Evolutionary conservation across 2,888 invertebrate genomes (phyloP).

Genomic region (Cephalotes varians): DNA sequence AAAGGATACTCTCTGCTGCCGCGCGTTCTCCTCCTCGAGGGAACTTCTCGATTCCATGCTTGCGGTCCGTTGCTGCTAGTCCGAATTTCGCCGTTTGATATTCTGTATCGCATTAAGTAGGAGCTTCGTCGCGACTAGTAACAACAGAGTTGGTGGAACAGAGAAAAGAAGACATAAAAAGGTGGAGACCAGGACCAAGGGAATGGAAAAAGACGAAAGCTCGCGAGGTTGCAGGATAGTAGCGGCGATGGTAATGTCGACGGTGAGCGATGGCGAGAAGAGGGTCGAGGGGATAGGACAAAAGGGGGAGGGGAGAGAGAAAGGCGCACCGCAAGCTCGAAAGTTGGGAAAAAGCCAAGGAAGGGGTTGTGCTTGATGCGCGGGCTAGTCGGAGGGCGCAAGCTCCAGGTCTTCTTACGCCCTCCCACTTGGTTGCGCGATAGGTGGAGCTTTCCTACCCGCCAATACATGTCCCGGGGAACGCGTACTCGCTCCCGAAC

Average conservation of each 20-base stretch:
- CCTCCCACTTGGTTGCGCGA: conserved; percentile 79
- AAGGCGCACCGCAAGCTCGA: conserved; percentile 76
- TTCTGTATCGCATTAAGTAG: conserved; percentile 48
- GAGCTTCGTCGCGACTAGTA: conserved; percentile 46
- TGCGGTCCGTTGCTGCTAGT: conserved; percentile 64
- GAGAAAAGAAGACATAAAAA: background rate
- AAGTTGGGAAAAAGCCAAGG: conserved; percentile 78
- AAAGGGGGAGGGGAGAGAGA: conserved; percentile 26
- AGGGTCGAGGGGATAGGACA: background rate
- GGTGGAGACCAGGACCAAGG: background rate
- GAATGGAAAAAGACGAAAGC: conserved; percentile 28
- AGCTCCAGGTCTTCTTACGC: conserved; percentile 78
- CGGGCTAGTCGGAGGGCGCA: conserved; percentile 78
- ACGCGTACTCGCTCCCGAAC: conserved; percentile 43
- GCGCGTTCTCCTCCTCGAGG: conserved; percentile 4
- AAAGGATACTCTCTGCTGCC: conserved; percentile 29
- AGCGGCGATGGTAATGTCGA: conserved; percentile 43
- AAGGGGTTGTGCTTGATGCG: conserved; percentile 80
- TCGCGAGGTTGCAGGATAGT: conserved; percentile 42
- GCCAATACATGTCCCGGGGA: conserved; percentile 82
- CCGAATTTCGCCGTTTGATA: conserved; percentile 62
- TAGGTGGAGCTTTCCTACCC: conserved; percentile 83
- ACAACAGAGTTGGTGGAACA: conserved; percentile 1
- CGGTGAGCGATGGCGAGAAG: conserved; percentile 19
- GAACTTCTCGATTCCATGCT: conserved; percentile 62